Conservation (phyloP, 2,888 invertebrate species). For the Alentia gelatinosa region DNA sequence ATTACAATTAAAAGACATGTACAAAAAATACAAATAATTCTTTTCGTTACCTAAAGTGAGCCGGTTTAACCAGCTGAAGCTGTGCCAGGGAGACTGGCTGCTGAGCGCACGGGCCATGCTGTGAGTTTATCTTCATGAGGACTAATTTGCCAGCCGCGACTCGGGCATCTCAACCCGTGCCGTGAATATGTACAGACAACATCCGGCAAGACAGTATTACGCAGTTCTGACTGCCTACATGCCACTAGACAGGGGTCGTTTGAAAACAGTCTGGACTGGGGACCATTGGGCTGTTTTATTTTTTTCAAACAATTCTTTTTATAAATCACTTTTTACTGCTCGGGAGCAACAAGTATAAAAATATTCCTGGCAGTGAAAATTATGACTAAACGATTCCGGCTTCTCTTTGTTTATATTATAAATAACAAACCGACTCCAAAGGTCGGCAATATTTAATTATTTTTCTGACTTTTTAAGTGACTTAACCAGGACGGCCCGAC, state of each 20-base stretch:
- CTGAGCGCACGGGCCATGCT: background rate
- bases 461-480: background rate
- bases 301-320: background rate
- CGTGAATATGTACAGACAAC: background rate
- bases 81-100: background rate
- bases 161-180: constrained; percentile 6
- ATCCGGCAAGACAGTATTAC: background rate
- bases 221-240: constrained; percentile 1
- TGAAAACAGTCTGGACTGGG: background rate
- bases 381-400: background rate
- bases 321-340: background rate
- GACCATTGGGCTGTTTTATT: constrained; percentile 44
- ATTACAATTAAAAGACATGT: constrained; percentile 36
- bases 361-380: constrained; percentile 51
- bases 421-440: background rate
- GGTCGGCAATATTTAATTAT: background rate
- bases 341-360: constrained; percentile 30
- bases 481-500: constrained; percentile 15
- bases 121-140: too few relatives aligned
- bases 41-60: background rate
- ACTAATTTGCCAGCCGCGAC: background rate
- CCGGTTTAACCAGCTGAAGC: background rate
- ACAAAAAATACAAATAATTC: constrained; percentile 36
- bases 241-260: constrained; percentile 21
- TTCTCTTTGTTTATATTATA: background rate